Base-by-base conservation (phyloP, 2,888 invertebrate genomes). In the Mongoloraphidia duomilia region DNA sequence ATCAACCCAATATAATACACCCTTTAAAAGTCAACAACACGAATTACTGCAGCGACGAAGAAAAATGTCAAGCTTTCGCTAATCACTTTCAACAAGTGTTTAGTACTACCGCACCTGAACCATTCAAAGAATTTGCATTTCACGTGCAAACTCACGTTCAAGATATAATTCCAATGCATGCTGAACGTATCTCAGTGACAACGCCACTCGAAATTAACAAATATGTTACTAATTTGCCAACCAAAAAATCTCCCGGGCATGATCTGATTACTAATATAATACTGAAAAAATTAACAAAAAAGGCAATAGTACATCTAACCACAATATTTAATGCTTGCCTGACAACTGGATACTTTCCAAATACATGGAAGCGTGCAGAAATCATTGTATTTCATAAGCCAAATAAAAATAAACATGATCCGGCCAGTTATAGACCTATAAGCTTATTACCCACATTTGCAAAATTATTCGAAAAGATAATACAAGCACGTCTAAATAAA, bases 341-440 rank as follows among this genome's bases (percentile, higher is more conserved):
- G 13, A 5, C 26, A 17, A 47, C 48, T 47, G 43, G 48, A 43
- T 52, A 53, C 50, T 56, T 60, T 46, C 58, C 58, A 13, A 36
- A 45, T 9, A 41, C 42, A n/a, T 55, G 55, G 56, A 61, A 57
- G 53, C 49, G 38, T 4, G 52, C 55, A 12, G 52, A 49, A 38
- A 49, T 57, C 8, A 52, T 57, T 9, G 36, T 53, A 13, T 46
- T 59, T 37, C 56, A 49, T 0, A 58, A 58, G 46, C 53, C 55
- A 2, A 52, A 50, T 33, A 58, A 59, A 52, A 44, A 48, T 11
- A 49, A 46, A 8, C 35, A 17, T 9, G 13, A 46, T 38, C 49
- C 55, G 8, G 42, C n/a, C 34, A 57, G 51, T 35, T 60, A 60
- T 44, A 42, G 59, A 39, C 58, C 60, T 3, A 59, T 61, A 9